Evolutionary conservation across 2,888 invertebrate species (phyloP).

Genomic region (Watsonalla cultraria): DNA sequence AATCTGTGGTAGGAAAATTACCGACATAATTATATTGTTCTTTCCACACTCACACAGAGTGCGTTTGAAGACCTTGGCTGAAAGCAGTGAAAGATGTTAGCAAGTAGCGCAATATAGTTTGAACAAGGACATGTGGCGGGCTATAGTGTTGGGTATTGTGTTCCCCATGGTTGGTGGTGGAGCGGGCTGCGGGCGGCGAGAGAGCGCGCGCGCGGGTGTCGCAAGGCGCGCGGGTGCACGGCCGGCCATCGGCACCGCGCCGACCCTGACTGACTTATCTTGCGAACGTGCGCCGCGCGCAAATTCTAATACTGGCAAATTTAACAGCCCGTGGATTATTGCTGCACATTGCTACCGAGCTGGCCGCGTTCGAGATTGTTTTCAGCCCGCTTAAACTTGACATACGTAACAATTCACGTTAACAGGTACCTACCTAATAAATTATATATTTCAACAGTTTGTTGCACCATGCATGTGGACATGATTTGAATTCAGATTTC

Average conservation of each 20-base stretch:
- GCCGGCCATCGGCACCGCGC: slow-evolving; percentile 76
- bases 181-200: slow-evolving; percentile 18
- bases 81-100: slow-evolving; percentile 31
- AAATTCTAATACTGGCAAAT: slow-evolving; percentile 74
- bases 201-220: slow-evolving; percentile 40
- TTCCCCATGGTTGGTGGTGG: slow-evolving; percentile 44
- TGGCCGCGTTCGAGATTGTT: slow-evolving; percentile 4
- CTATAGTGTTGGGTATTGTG: slow-evolving; percentile 44
- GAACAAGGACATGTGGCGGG: slow-evolving; percentile 42
- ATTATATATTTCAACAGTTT: not conserved
- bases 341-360: slow-evolving; percentile 32
- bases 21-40: not conserved
- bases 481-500: not conserved
- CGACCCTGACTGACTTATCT: slow-evolving; percentile 79
- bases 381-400: not conserved
- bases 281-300: slow-evolving; percentile 73
- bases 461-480: slow-evolving; percentile 3
- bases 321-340: slow-evolving; percentile 57
- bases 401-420: not conserved
- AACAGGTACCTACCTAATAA: not conserved
- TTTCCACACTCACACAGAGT: slow-evolving; percentile 3
- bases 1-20: not conserved
- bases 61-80: slow-evolving; percentile 15
- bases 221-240: slow-evolving; percentile 70
- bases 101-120: slow-evolving; percentile 42